Percentiles rank a stretch among this genome's conserved stretches.
Conservation (phyloP, 2,888 invertebrate genomes). For the Adineta ricciae region DNA sequence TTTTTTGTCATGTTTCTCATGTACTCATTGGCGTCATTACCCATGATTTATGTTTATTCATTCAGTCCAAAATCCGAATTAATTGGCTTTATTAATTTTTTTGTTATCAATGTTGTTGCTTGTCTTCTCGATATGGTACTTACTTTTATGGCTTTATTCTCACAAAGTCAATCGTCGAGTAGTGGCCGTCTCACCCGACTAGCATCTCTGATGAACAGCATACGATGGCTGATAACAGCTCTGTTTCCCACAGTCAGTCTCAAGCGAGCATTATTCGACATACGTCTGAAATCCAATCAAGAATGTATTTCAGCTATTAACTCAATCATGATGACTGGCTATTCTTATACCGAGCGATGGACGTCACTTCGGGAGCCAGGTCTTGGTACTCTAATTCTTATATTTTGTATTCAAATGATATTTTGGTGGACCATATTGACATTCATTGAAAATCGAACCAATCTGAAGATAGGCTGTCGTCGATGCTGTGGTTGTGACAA, state of each 20-base stretch:
- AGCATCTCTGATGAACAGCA: not conserved
- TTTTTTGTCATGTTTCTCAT: not conserved
- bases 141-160: not conserved
- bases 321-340: constrained; percentile 9
- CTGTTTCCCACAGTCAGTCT: constrained; percentile 30
- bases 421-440: not conserved
- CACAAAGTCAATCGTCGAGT: not conserved
- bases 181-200: not conserved
- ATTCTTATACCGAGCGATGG: not conserved
- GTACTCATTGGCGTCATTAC: not conserved
- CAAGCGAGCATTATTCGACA: constrained; percentile 25
- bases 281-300: constrained; percentile 12
- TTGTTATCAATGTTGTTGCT: not conserved
- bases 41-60: not conserved
- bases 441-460: not conserved
- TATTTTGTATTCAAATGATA: not conserved
- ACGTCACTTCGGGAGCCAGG: not conserved
- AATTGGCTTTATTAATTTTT: not conserved
- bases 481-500: not conserved
- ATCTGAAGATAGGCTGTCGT: not conserved
- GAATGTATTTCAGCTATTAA: constrained; percentile 26
- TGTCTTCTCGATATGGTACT: not conserved
- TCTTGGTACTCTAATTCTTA: not conserved
- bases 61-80: not conserved
- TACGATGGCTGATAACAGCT: constrained; percentile 21